A percentile compares a stretch with the other conserved stretches of the same genome.
Conservation (phyloP, 2,888 invertebrate species). For the Tholera decimalis region DNA sequence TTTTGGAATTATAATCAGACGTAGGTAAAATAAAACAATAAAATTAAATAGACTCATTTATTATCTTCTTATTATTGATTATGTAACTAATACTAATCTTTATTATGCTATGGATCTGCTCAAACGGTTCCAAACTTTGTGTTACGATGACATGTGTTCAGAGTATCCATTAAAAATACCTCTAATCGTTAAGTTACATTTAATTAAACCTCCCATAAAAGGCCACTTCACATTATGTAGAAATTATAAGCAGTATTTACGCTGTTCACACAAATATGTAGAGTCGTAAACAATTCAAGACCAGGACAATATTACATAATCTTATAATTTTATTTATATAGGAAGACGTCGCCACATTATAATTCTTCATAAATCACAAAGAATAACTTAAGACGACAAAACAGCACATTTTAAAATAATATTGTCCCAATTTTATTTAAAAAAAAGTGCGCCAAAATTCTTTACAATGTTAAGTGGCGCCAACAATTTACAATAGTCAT, state of each 20-base stretch:
- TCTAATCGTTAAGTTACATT: conserved; percentile 41
- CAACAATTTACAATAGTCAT: conserved; percentile 35
- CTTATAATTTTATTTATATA: conserved; percentile 10
- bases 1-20: too few species aligned
- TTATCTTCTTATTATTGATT: conserved; percentile 76
- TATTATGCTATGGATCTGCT: conserved; percentile 65
- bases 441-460: neutral
- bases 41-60: conserved; percentile 72
- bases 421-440: conserved; percentile 1
- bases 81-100: conserved; percentile 80
- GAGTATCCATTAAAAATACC: conserved; percentile 40
- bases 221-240: conserved; percentile 49
- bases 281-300: neutral
- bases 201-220: conserved; percentile 37
- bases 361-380: conserved; percentile 13
- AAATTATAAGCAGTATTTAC: neutral
- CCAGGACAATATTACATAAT: neutral
- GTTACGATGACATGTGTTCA: conserved; percentile 62
- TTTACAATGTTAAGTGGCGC: conserved; percentile 45
- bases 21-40: conserved; percentile 58
- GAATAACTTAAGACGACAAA: conserved; percentile 14
- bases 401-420: neutral
- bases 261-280: neutral
- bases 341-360: conserved; percentile 26
- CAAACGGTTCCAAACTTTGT: conserved; percentile 30